Conservation (phyloP, 2,888 invertebrate genomes). For the Andrena trimmerana region DNA sequence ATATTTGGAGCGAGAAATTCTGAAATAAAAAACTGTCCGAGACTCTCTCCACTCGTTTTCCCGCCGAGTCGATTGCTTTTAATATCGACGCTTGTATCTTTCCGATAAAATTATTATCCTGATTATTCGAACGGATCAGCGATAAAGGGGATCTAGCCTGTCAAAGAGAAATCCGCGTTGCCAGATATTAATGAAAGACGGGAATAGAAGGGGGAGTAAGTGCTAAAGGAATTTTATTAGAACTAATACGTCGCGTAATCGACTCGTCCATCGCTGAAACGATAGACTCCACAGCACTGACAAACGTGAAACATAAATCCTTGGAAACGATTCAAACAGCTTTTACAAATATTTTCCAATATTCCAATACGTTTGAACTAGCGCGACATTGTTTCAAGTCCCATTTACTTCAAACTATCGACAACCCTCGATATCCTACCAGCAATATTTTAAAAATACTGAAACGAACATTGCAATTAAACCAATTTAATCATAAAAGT, state of each 20-base stretch:
- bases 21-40: neutral
- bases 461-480: neutral
- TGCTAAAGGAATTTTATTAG: neutral
- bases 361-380: neutral
- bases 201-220: neutral
- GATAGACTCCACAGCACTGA: neutral
- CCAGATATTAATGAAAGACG: neutral
- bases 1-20: neutral
- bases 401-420: no score
- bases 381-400: neutral
- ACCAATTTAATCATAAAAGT: neutral
- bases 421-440: no score
- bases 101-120: neutral
- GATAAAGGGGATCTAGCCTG: neutral
- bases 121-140: neutral
- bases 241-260: neutral
- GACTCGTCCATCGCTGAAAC: conserved; percentile 1
- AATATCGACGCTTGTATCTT: neutral
- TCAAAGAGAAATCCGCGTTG: neutral
- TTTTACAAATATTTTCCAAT: neutral
- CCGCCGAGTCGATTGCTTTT: neutral
- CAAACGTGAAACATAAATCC: neutral
- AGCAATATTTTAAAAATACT: no score
- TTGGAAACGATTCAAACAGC: neutral
- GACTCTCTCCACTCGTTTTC: neutral